Conservation (phyloP, 2,113 vertebrate species). For the Saccopteryx bilineata region DNA sequence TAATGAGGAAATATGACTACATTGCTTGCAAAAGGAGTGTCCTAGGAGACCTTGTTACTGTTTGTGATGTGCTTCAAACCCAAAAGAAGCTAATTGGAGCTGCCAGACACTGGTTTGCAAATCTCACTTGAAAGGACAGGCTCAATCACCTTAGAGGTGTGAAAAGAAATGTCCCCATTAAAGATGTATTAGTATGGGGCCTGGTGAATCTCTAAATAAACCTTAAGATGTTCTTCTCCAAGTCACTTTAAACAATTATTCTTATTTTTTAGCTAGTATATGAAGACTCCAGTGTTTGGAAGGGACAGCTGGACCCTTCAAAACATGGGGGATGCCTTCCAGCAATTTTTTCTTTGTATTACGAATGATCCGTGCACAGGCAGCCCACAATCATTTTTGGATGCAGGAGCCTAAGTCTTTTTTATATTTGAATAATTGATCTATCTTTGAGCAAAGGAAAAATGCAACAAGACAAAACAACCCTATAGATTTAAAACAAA, state of each 20-base stretch:
- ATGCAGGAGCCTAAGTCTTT: too few relatives aligned
- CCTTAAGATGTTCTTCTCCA: conserved; percentile 67
- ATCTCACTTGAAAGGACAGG: conserved; percentile 84
- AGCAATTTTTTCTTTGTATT: too few relatives aligned
- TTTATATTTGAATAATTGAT: conserved; percentile 70
- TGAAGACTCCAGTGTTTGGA: too few relatives aligned
- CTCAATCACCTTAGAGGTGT: conserved; percentile 84
- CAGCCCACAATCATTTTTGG: too few relatives aligned
- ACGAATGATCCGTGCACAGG: too few relatives aligned
- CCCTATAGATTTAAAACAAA: conserved; percentile 64
- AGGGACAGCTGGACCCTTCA: too few relatives aligned
- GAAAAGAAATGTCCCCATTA: conserved; percentile 83
- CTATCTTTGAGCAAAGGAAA: conserved; percentile 68
- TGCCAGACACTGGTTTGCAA: conserved; percentile 87
- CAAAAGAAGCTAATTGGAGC: conserved; percentile 91
- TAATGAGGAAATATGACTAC: conserved; percentile 92
- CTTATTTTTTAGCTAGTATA: too few relatives aligned
- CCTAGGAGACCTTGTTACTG: conserved; percentile 95
- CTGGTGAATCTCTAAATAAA: conserved; percentile 82
- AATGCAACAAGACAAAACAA: conserved; percentile 63
- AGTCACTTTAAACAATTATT: not conserved
- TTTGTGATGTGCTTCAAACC: conserved; percentile 88
- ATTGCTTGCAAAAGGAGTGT: conserved; percentile 85
- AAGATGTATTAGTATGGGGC: conserved; percentile 81
- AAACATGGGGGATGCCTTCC: too few relatives aligned